Percentiles rank a stretch among this genome's conserved stretches.
Evolutionary conservation across 2,797 vertebrate species (phyloP).

Genomic region (Pipistrellus pipistrellus): DNA sequence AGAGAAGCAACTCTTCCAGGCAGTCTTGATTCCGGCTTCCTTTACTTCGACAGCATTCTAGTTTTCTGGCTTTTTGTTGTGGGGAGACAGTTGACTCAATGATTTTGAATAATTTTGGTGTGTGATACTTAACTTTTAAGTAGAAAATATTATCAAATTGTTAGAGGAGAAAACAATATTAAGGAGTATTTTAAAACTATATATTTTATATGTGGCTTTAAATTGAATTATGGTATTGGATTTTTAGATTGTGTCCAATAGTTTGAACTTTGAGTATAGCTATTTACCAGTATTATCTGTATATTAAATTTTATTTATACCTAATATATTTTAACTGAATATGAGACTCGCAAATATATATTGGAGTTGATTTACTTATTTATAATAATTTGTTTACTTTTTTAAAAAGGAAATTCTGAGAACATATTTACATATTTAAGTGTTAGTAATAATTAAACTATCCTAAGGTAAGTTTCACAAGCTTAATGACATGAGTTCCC

Average conservation of each 20-base stretch:
- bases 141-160: conserved; percentile 8
- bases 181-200: conserved; percentile 1
- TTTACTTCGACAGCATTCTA: neutral
- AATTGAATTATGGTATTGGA: neutral
- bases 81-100: neutral
- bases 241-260: neutral
- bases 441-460: neutral
- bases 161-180: neutral
- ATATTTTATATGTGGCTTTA: neutral
- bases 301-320: neutral
- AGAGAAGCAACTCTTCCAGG: conserved; percentile 28
- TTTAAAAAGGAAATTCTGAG: conserved; percentile 26
- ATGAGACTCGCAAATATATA: neutral
- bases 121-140: conserved; percentile 12
- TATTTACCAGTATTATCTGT: neutral
- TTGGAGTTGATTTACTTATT: neutral
- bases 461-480: neutral
- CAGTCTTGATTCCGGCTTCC: rapidly evolving
- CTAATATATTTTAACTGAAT: neutral
- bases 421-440: neutral
- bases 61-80: neutral
- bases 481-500: neutral
- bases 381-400: neutral
- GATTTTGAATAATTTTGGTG: conserved; percentile 2
- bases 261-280: neutral